These are phyloP conservation scores for Syrista parreyssii DNA, from an alignment of 2,888 invertebrate genomes.

Conservation along the genomic window DNA sequence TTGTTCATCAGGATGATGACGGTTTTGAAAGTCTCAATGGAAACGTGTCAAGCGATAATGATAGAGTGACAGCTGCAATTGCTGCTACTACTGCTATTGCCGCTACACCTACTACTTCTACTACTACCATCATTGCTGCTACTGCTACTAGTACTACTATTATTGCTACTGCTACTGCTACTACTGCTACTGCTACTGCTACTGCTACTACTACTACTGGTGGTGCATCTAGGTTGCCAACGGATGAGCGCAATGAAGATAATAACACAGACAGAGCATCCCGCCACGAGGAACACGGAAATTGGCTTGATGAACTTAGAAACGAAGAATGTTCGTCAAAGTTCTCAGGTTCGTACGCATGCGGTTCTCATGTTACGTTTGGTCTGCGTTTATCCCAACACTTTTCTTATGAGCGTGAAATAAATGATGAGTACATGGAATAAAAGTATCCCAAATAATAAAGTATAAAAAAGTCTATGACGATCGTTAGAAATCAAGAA, in stretches of 20 bases:
- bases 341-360: conserved; percentile 1
- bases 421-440: background rate
- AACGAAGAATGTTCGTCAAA: background rate
- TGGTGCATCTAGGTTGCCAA: background rate
- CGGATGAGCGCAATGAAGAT: background rate
- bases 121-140: background rate
- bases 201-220: background rate
- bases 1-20: conserved; percentile 74
- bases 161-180: too few species aligned
- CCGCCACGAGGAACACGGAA: background rate
- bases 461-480: background rate
- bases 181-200: too few species aligned
- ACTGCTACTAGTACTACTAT: background rate
- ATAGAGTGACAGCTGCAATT: conserved; percentile 60
- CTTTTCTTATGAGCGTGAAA: background rate
- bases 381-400: background rate
- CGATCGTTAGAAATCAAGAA: background rate
- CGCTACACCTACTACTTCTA: background rate
- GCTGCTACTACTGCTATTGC: background rate
- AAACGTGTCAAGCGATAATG: conserved; percentile 80
- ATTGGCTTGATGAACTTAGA: background rate
- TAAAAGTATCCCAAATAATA: background rate
- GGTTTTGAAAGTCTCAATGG: conserved; percentile 89
- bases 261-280: background rate
- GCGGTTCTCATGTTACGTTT: background rate